Evolutionary conservation across 2,888 invertebrate species (phyloP).

Genomic region (Pediacus dermestoides): DNA sequence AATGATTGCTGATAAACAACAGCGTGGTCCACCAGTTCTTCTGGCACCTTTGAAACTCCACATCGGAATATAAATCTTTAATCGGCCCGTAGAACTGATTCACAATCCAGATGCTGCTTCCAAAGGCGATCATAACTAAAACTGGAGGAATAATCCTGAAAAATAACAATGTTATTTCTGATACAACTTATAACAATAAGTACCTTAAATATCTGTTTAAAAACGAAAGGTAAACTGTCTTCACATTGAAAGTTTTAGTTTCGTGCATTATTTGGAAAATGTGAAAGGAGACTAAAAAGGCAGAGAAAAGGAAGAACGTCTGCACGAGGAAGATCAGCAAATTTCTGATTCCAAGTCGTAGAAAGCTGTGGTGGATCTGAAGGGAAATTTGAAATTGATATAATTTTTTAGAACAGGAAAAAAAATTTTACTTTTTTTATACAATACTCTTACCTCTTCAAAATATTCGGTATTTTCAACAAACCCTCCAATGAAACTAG

Average conservation of each 20-base stretch:
- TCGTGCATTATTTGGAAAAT: conserved; percentile 25
- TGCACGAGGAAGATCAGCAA: conserved; percentile 29
- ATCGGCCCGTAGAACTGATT: conserved; percentile 26
- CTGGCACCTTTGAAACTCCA: conserved; percentile 20
- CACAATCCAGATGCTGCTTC: conserved; percentile 24
- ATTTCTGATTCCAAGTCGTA: conserved; percentile 21
- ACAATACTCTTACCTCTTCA: conserved; percentile 20
- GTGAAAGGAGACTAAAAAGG: conserved; percentile 30
- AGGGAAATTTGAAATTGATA: conserved; percentile 11
- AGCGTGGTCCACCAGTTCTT: conserved; percentile 19
- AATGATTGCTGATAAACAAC: conserved; percentile 17
- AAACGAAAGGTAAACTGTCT: conserved; percentile 17
- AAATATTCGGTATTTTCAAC: conserved; percentile 24
- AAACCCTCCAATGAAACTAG: conserved; percentile 27
- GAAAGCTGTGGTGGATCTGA: conserved; percentile 20
- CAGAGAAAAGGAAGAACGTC: conserved; percentile 31
- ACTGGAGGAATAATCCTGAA: conserved; percentile 28
- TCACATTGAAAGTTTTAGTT: conserved; percentile 13
- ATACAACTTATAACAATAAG: no score
- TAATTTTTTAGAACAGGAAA: background rate
- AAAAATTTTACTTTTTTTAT: conserved; percentile 7
- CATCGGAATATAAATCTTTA: conserved; percentile 25
- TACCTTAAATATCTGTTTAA: conserved; percentile 26
- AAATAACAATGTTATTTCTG: conserved; percentile 6
- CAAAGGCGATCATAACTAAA: conserved; percentile 23